Base-by-base conservation (phyloP, 1,140 invertebrate genomes). In the Spodoptera litura region DNA sequence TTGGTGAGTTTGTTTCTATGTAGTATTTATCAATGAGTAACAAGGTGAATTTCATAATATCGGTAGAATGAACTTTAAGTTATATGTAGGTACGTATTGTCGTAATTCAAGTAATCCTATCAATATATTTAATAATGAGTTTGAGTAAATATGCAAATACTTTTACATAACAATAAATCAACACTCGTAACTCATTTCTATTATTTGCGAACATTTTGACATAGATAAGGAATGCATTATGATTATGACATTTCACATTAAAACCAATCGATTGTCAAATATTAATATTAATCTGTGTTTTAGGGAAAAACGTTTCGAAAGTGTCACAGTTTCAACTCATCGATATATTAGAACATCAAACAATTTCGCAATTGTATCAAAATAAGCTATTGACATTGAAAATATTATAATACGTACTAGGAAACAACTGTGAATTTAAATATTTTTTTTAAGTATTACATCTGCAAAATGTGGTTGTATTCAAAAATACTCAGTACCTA, bases 101-200 rank as follows among this genome's bases (percentile, higher is more conserved):
- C 38, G 38, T 10, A 44, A 10, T 8, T 8, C 9, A 44, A 6
- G 9, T 44, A 44, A 9, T 44, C 38, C 6, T 6, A 2, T 44
- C 38, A 44, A 44, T 44, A 44, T 44, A 44, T 44, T 44, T 6
- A 44, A 44, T 9, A 44, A 44, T 44, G 38, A 44, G 38, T 44
- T 10, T 44, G 8, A 31, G 20, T 52, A 31, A 53, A 70, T 5
- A 53, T 55, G 20, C 38, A 31, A 70, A 70, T 13, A 44, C 12
- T 53, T 31, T 68, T 13, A 27, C 62, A 25, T 68, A 52, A 27
- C 51, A 52, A 52, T 53, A 52, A 70, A 70, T 70, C 66, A 70
- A 70, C 52, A 27, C 51, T 70, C 52, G 51, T 20, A 35, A 31
- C 15, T 66, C 13, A 49, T 12, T 5, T 52, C 25, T 31, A 52